These are phyloP conservation scores for Synergus itoensis DNA, from an alignment of 2,888 invertebrate species.

Conservation along the genomic window DNA sequence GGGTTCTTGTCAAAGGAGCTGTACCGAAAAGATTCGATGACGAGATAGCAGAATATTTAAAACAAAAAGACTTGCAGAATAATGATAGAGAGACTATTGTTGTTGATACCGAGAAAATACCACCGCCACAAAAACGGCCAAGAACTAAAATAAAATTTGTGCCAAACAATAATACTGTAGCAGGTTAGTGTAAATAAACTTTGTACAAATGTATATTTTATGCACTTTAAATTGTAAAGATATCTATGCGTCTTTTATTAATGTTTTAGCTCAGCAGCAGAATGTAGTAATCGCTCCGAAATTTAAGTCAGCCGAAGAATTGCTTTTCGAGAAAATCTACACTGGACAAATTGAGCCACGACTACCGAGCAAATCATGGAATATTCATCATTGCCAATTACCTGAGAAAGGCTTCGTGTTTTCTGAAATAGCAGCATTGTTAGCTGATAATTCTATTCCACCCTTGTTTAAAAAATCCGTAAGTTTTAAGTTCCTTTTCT, in stretches of 20 bases:
- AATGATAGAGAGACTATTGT: neutral
- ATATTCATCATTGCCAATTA: conserved; percentile 21
- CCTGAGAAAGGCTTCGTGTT: conserved; percentile 17
- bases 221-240: neutral
- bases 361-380: conserved; percentile 12
- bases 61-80: neutral
- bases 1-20: neutral
- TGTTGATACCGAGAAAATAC: neutral
- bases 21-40: neutral
- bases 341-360: conserved; percentile 19
- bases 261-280: neutral
- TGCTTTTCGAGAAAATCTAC: conserved; percentile 9
- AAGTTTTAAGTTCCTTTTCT: neutral
- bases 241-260: neutral
- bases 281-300: neutral
- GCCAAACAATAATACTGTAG: neutral
- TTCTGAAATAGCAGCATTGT: conserved; percentile 10
- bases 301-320: neutral
- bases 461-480: conserved; percentile 19
- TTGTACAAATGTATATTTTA: neutral
- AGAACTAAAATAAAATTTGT: neutral
- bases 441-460: neutral
- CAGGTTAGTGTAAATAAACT: neutral
- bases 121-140: neutral
- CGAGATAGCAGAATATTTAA: neutral